Base-by-base conservation (phyloP, 2,888 invertebrate species). In the Tenthredo mesomela region DNA sequence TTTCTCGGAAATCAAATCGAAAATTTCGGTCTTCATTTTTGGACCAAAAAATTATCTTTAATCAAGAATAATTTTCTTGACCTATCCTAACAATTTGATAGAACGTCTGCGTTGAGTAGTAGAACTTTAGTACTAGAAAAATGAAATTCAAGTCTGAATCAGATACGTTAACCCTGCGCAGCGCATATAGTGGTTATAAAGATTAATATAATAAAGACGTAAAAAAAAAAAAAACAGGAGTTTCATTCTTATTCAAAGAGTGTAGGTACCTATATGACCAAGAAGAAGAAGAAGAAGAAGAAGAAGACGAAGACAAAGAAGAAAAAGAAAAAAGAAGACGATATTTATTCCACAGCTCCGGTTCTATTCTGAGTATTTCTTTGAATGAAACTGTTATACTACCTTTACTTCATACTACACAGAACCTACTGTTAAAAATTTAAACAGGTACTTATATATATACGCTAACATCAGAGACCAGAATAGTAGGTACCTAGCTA, bases 211-310 rank as follows among this genome's bases (percentile, higher is more conserved):
- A 54, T 54, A n/a, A 54, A 54, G 54, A 54, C 1, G n/a, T 54
- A n/a, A 54, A n/a, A n/a, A n/a, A n/a, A n/a, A n/a, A n/a, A n/a
- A n/a, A 33, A 33, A 18, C 15, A 25, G 18, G 33, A 67, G 67
- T 67, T 67, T 67, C 67, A 67, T 67, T 67, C 67, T 67, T 33
- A 67, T 67, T 67, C 67, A 67, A 15, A 29, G 33, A 67, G 29
- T 54, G 54, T 54, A 54, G 54, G 54, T 54, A 54, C n/a, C 18
- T 33, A 12, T 29, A 33, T 33, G 67, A 33, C 10, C 4, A 5
- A 9, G 12, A 61, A 61, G 2, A 61, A 29, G 3, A 12, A 61
- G 0, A 61, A 25, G 37, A 37, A 37, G 6, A 37, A 37, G 25
- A 25, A 25, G 0, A 10, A 61, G n/a, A n/a, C n/a, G n/a, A n/a